phyloP scores from a whole-genome alignment of 2,888 invertebrate genomes.

The Hermaeophaga mercurialis region DNA sequence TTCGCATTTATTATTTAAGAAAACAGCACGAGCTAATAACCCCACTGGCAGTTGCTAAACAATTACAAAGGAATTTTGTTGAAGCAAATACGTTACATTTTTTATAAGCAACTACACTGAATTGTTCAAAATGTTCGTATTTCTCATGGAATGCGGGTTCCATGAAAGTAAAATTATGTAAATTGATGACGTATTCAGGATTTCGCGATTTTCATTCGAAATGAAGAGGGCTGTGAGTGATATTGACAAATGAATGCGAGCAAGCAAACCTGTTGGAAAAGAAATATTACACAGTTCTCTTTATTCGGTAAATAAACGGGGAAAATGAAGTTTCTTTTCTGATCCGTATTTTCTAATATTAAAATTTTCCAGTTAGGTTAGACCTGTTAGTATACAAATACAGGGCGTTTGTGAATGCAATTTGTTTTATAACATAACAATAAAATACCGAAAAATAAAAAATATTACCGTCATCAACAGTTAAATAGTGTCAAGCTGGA shows the following conservation, averaged over 20 bases:
- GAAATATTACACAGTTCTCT: slow-evolving; percentile 18
- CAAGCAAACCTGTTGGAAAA: slow-evolving; percentile 22
- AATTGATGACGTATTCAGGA: slow-evolving; percentile 23
- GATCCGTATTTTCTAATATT: neutral
- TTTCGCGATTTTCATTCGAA: slow-evolving; percentile 22
- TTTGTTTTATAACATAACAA: too few species aligned
- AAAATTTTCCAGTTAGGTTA: neutral
- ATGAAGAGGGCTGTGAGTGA: slow-evolving; percentile 22
- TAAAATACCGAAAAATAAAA: too few species aligned
- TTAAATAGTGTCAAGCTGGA: too few species aligned
- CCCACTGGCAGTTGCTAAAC: neutral
- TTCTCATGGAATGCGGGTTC: neutral
- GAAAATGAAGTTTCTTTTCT: slow-evolving; percentile 10
- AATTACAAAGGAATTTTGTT: neutral
- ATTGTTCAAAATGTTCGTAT: slow-evolving; percentile 16
- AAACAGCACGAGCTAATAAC: neutral
- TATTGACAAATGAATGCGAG: slow-evolving; percentile 25
- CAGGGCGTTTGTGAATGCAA: too few species aligned
- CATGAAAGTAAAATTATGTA: slow-evolving; percentile 21
- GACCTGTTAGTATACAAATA: too few species aligned
- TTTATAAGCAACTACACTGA: slow-evolving; percentile 9
- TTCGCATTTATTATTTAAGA: too few species aligned
- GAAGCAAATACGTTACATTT: slow-evolving; percentile 1
- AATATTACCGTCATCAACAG: too few species aligned
- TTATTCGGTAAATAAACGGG: slow-evolving; percentile 17